Evolutionary conservation across 1,140 invertebrate species (phyloP).

Genomic region (Callitettix versicolor): DNA sequence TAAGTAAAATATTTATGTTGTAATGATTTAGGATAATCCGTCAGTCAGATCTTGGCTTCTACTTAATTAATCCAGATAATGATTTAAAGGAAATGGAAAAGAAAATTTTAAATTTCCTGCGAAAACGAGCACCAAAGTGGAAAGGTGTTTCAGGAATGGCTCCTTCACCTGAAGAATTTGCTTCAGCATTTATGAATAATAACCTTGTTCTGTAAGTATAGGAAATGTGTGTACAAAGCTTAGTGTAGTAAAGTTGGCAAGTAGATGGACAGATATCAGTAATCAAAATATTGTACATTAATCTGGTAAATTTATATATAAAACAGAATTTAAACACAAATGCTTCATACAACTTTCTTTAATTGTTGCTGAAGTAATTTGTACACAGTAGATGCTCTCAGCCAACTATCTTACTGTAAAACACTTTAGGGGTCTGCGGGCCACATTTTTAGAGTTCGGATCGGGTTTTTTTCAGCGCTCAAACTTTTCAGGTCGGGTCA

Average conservation of each 20-base stretch:
- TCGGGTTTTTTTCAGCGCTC: too few relatives aligned
- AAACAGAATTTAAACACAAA: background rate
- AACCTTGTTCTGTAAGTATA: slow-evolving; percentile 57
- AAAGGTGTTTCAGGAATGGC: slow-evolving; percentile 43
- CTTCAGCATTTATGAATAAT: slow-evolving; percentile 42
- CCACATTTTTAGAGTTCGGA: too few relatives aligned
- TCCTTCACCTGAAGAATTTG: slow-evolving; percentile 45
- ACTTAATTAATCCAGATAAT: slow-evolving; percentile 54
- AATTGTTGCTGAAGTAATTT: too few relatives aligned
- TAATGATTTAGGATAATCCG: too few relatives aligned
- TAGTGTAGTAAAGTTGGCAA: slow-evolving; percentile 15
- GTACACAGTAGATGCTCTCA: too few relatives aligned
- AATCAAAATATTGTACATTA: too few relatives aligned
- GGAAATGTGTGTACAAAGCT: background rate
- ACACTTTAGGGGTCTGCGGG: too few relatives aligned
- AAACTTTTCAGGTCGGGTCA: too few relatives aligned
- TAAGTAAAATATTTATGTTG: too few relatives aligned
- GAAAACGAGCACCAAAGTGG: slow-evolving; percentile 54
- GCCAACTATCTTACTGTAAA: too few relatives aligned
- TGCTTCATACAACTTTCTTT: background rate
- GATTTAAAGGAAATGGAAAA: slow-evolving; percentile 44
- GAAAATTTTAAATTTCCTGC: slow-evolving; percentile 13
- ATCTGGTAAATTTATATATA: too few relatives aligned
- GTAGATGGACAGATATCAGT: too few relatives aligned
- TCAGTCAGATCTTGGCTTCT: slow-evolving; percentile 32